These are phyloP conservation scores for Ornithoptera alexandrae DNA, from an alignment of 2,888 invertebrate genomes.

Conservation along the genomic window DNA sequence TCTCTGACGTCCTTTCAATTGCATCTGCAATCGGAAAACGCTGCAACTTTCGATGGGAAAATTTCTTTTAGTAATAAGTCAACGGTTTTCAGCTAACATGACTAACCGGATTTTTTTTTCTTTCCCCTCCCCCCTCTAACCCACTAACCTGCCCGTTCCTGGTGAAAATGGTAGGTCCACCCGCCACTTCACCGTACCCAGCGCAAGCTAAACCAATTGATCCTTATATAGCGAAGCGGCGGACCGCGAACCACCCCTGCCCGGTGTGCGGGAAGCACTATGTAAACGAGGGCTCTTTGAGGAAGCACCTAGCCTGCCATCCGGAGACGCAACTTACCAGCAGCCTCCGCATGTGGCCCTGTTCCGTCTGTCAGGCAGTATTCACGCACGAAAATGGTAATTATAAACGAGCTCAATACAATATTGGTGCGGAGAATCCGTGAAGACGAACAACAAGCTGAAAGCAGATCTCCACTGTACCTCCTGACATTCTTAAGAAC, in stretches of 20 bases:
- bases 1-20: background rate
- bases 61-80: slow-evolving; percentile 39
- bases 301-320: slow-evolving; percentile 94
- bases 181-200: slow-evolving; percentile 82
- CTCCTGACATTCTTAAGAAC: background rate
- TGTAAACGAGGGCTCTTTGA: slow-evolving; percentile 51
- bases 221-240: slow-evolving; percentile 94
- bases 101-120: slow-evolving; percentile 65
- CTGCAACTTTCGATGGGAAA: background rate
- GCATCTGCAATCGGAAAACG: background rate
- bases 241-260: slow-evolving; percentile 96
- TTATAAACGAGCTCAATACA: background rate
- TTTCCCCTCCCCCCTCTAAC: slow-evolving; percentile 51
- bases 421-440: background rate
- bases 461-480: background rate
- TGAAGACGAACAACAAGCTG: background rate
- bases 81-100: slow-evolving; percentile 52
- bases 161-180: slow-evolving; percentile 79
- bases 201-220: slow-evolving; percentile 82
- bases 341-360: slow-evolving; percentile 96
- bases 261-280: slow-evolving; percentile 97
- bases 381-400: slow-evolving; percentile 97
- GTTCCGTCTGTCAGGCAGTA: slow-evolving; percentile 96
- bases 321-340: slow-evolving; percentile 94
- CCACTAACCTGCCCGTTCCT: slow-evolving; percentile 74